Evolutionary conservation across 2,113 vertebrate genomes (phyloP).

Genomic region (Ginglymostoma cirratum): DNA sequence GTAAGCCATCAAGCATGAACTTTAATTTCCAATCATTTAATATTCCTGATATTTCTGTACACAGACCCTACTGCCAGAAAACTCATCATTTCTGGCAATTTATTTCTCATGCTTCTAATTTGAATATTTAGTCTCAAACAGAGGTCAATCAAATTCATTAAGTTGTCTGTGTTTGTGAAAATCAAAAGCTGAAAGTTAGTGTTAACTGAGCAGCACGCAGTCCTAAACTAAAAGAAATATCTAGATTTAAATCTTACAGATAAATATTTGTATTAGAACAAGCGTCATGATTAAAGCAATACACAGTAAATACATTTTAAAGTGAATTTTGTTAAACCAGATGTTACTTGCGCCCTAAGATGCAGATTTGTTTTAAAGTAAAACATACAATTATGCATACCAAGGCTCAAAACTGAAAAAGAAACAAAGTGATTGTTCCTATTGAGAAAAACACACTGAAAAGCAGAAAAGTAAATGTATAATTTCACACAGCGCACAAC

Average conservation of each 20-base stretch:
- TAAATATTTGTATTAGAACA: background rate
- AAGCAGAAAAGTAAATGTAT: background rate
- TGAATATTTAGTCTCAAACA: background rate
- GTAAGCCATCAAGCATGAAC: background rate
- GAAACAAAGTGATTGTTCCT: background rate
- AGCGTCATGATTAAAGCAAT: background rate
- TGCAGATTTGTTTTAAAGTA: background rate
- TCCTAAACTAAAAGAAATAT: no score
- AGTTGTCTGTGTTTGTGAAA: background rate
- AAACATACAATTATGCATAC: background rate
- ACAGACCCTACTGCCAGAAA: background rate
- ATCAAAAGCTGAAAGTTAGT: background rate
- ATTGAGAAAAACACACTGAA: background rate
- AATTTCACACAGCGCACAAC: background rate
- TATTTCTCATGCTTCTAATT: background rate
- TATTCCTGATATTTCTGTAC: background rate
- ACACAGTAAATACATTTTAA: background rate
- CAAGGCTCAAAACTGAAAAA: background rate
- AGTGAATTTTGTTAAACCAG: background rate
- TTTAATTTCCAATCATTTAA: background rate
- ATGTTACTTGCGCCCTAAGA: background rate
- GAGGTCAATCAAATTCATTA: background rate
- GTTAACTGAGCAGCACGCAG: no score
- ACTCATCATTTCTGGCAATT: background rate
- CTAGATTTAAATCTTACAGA: no score